Conservation (phyloP, 2,888 invertebrate species). For the Timandra comae region DNA sequence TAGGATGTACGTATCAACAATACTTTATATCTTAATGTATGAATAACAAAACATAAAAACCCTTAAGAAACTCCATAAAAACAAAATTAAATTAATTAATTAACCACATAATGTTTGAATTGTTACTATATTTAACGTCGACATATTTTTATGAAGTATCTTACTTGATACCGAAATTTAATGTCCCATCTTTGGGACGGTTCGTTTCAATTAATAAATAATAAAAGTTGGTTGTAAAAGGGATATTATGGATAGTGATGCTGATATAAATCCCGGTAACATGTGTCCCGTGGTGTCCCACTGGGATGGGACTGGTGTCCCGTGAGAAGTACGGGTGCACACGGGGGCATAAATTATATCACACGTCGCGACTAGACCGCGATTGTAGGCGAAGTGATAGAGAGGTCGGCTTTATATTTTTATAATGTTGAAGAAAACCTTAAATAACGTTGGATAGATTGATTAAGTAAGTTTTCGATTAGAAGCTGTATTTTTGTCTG, state of each 20-base stretch:
- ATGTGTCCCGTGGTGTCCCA: slow-evolving; percentile 42
- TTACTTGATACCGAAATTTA: slow-evolving; percentile 16
- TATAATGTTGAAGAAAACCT: too few species aligned
- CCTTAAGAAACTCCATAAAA: slow-evolving; percentile 17
- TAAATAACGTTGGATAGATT: too few species aligned
- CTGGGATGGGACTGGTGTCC: slow-evolving; percentile 19
- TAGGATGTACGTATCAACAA: too few species aligned
- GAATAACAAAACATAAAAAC: slow-evolving; percentile 15
- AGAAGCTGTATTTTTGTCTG: too few species aligned
- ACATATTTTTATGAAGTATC: too few species aligned
- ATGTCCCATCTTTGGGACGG: slow-evolving; percentile 32
- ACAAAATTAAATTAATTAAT: slow-evolving; percentile 19
- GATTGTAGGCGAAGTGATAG: too few species aligned
- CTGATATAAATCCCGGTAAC: slow-evolving; percentile 46
- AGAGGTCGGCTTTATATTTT: too few species aligned
- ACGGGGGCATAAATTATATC: slow-evolving; percentile 44
- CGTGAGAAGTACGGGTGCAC: slow-evolving; percentile 24
- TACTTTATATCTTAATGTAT: slow-evolving; percentile 4
- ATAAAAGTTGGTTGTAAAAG: slow-evolving; percentile 43
- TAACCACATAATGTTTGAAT: slow-evolving; percentile 15
- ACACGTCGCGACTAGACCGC: too few species aligned
- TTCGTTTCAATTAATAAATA: slow-evolving; percentile 57
- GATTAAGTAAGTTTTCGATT: too few species aligned
- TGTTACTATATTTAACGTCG: too few species aligned
- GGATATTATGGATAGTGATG: slow-evolving; percentile 34